These are phyloP conservation scores for Onchidella celtica DNA, from an alignment of 2,888 invertebrate species.

Conservation along the genomic window DNA sequence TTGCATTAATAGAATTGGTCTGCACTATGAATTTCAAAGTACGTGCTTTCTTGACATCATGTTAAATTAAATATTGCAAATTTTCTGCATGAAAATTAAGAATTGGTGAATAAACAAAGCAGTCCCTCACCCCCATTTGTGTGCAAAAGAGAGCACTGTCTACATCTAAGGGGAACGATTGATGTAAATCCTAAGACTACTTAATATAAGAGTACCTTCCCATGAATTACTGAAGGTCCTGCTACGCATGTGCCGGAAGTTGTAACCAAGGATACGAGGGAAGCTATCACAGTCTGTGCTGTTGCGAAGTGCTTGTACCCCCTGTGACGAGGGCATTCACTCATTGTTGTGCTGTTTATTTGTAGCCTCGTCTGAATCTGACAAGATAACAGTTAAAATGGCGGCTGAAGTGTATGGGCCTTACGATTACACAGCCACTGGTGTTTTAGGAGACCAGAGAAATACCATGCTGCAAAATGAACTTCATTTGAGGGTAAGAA, in stretches of 20 bases:
- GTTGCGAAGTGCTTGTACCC: neutral
- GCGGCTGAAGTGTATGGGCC: slow-evolving; percentile 46
- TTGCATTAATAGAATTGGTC: too few species aligned
- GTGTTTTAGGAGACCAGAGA: slow-evolving; percentile 74
- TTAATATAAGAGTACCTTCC: neutral
- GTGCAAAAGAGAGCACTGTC: neutral
- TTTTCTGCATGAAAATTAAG: neutral
- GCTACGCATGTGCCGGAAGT: slow-evolving; percentile 37
- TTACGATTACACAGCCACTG: slow-evolving; percentile 74
- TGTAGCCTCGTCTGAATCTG: neutral
- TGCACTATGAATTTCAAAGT: too few species aligned
- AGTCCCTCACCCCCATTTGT: neutral
- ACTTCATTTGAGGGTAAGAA: slow-evolving; percentile 73
- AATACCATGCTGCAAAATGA: slow-evolving; percentile 78
- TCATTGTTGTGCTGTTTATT: neutral
- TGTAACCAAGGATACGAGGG: slow-evolving; percentile 42
- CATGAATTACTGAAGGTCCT: neutral
- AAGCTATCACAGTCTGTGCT: neutral
- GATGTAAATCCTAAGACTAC: neutral
- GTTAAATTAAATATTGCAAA: neutral
- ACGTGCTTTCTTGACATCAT: too few species aligned
- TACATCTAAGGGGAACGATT: neutral
- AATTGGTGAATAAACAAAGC: neutral
- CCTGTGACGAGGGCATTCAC: neutral
- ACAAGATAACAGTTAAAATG: slow-evolving; percentile 26